These are phyloP conservation scores for Rhimphoctona megacephalus DNA, from an alignment of 2,888 invertebrate genomes.

Conservation along the genomic window DNA sequence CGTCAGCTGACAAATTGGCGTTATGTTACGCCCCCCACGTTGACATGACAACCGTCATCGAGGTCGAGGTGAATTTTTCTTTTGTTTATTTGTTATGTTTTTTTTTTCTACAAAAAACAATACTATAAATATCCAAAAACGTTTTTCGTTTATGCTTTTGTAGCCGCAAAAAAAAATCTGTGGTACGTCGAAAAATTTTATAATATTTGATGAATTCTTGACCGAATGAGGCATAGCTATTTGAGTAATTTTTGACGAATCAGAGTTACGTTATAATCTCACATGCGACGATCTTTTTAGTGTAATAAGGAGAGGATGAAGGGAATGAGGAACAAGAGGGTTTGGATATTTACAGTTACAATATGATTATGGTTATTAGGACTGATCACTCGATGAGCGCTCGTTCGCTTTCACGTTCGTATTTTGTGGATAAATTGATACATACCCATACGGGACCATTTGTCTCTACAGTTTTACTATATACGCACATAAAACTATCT, in stretches of 20 bases:
- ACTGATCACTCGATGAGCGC: slow-evolving; percentile 49
- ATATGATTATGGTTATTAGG: slow-evolving; percentile 61
- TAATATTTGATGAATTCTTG: slow-evolving; percentile 23
- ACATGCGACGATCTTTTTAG: slow-evolving; percentile 34
- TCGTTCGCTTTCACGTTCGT: slow-evolving; percentile 47
- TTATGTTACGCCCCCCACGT: slow-evolving; percentile 89
- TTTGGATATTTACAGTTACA: slow-evolving; percentile 39
- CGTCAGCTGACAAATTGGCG: slow-evolving; percentile 87
- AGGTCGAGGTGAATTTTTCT: slow-evolving; percentile 88
- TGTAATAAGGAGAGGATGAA: slow-evolving; percentile 25
- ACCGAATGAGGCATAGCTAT: not conserved
- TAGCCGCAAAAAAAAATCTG: not conserved
- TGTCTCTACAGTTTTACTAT: slow-evolving; percentile 20
- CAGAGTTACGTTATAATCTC: slow-evolving; percentile 29
- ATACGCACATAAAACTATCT: not conserved
- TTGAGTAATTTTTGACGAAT: slow-evolving; percentile 34
- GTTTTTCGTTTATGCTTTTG: not conserved
- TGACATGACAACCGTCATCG: slow-evolving; percentile 91
- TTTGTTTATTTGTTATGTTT: not conserved
- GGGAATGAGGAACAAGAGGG: slow-evolving; percentile 4
- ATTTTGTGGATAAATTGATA: slow-evolving; percentile 34
- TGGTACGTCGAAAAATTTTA: slow-evolving; percentile 36
- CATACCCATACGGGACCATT: slow-evolving; percentile 2
- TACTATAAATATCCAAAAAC: not conserved
- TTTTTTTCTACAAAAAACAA: not conserved